Conservation (phyloP, 2,888 invertebrate species). For the Lottia scabra region DNA sequence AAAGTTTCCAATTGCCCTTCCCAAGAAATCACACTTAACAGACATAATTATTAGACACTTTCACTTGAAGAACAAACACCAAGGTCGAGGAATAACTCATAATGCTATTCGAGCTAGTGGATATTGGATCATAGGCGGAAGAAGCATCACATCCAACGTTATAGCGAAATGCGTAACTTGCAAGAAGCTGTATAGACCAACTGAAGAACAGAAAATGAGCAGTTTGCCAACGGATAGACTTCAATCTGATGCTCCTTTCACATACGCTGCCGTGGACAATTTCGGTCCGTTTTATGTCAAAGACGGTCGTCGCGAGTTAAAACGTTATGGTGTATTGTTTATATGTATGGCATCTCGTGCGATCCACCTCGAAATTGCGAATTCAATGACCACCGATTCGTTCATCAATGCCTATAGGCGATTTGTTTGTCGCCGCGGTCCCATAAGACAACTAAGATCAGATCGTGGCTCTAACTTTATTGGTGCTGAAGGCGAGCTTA, state of each 20-base stretch:
- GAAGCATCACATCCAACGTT: neutral
- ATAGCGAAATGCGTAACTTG: neutral
- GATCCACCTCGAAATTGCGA: conserved; percentile 49
- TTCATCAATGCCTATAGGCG: conserved; percentile 30
- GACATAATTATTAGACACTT: conserved; percentile 5
- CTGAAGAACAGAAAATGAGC: too few relatives aligned
- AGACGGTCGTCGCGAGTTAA: conserved; percentile 44
- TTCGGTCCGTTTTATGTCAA: conserved; percentile 39
- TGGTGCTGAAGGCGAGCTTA: conserved; percentile 19
- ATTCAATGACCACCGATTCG: conserved; percentile 36
- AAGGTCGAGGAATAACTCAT: neutral
- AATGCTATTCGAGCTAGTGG: neutral
- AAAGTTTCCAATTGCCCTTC: conserved; percentile 15
- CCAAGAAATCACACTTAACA: conserved; percentile 10
- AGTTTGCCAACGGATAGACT: too few relatives aligned
- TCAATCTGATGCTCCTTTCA: too few relatives aligned
- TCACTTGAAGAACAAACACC: conserved; percentile 4
- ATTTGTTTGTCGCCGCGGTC: conserved; percentile 29
- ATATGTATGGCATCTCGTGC: conserved; percentile 56
- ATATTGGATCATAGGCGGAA: neutral
- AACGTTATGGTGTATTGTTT: conserved; percentile 55
- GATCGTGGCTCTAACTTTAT: conserved; percentile 38
- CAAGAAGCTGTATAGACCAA: too few relatives aligned
- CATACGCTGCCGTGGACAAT: conserved; percentile 11
- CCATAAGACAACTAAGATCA: conserved; percentile 28